phyloP scores from a whole-genome alignment of 2,888 invertebrate species.

The Eupithecia abbreviata region DNA sequence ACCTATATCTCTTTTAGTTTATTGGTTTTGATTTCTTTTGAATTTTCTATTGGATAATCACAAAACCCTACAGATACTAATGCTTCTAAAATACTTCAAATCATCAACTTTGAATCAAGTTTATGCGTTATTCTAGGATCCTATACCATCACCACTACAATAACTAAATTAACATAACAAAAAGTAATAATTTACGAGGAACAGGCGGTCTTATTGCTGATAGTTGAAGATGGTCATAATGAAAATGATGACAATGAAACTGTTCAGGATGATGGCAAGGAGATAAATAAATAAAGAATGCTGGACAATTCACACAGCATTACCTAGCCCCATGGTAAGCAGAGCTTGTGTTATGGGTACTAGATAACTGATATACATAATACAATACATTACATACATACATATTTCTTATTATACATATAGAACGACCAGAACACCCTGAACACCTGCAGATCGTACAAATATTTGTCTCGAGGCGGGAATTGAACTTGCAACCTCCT shows the following conservation, averaged over 20 bases:
- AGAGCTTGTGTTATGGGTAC: no score
- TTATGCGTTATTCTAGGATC: not conserved
- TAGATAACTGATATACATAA: no score
- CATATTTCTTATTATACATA: no score
- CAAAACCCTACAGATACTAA: not conserved
- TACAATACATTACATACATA: no score
- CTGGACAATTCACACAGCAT: no score
- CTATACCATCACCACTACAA: not conserved
- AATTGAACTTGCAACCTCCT: no score
- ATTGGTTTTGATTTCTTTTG: not conserved
- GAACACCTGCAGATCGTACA: no score
- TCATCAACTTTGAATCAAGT: not conserved
- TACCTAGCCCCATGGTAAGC: no score
- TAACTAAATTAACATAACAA: not conserved
- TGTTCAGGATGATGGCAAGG: not conserved
- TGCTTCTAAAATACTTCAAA: not conserved
- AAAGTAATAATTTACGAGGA: not conserved
- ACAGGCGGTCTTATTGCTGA: not conserved
- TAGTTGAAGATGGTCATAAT: not conserved
- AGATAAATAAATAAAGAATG: not conserved
- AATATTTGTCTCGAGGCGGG: no score
- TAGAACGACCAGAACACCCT: no score
- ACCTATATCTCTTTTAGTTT: constrained; percentile 2
- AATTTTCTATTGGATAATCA: not conserved
- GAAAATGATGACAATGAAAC: not conserved